Percentiles rank a stretch among this genome's conserved stretches.
These are phyloP conservation scores for Stylophora pistillata DNA, from an alignment of 64 coral and sea anemone genomes.

Conservation along the genomic window DNA sequence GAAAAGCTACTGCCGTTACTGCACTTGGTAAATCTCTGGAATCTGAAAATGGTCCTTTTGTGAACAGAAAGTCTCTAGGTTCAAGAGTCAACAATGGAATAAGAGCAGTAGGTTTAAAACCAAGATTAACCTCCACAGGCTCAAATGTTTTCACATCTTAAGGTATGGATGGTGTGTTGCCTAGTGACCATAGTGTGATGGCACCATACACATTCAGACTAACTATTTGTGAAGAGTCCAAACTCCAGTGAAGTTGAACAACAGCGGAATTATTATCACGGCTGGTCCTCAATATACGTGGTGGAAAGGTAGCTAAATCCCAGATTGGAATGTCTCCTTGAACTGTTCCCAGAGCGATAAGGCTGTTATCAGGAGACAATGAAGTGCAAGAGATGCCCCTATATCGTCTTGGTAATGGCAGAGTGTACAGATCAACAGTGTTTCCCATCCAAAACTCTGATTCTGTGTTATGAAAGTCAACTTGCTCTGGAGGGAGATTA, in stretches of 20 bases:
- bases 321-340: slow-evolving; percentile 80
- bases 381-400: slow-evolving; percentile 69
- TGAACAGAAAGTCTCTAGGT: slow-evolving; percentile 47
- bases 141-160: slow-evolving; percentile 78
- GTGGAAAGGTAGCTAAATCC: slow-evolving; percentile 66
- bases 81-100: slow-evolving; percentile 39
- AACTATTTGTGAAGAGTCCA: slow-evolving; percentile 56
- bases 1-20: slow-evolving; percentile 55
- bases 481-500: slow-evolving; percentile 46
- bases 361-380: slow-evolving; percentile 61
- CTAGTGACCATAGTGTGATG: slow-evolving; percentile 70
- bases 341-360: slow-evolving; percentile 67
- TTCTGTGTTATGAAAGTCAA: slow-evolving; percentile 64
- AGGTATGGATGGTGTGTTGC: slow-evolving; percentile 39
- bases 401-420: slow-evolving; percentile 70
- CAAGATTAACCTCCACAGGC: slow-evolving; percentile 61
- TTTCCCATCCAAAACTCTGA: slow-evolving; percentile 76
- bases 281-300: slow-evolving; percentile 66
- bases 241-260: slow-evolving; percentile 59
- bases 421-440: slow-evolving; percentile 27
- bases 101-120: slow-evolving; percentile 60
- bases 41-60: slow-evolving; percentile 54
- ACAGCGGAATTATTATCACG: slow-evolving; percentile 56
- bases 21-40: slow-evolving; percentile 30
- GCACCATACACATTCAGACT: slow-evolving; percentile 67